Conservation (phyloP, 1,140 invertebrate species). For the Psilanteris sp. region DNA sequence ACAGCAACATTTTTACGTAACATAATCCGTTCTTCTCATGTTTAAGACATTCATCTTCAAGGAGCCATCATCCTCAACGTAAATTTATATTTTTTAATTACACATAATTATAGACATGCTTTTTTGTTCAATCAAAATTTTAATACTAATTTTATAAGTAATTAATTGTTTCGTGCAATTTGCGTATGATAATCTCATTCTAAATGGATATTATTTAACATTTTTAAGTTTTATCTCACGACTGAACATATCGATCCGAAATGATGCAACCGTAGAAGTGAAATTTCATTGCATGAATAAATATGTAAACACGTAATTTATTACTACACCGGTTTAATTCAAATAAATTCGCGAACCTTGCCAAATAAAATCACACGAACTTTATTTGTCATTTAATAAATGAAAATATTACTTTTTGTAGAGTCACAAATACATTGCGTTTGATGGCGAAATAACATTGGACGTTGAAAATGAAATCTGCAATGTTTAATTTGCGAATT, state of each 20-base stretch:
- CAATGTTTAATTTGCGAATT: neutral
- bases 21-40: conserved; percentile 5
- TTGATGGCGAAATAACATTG: neutral
- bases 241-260: conserved; percentile 26
- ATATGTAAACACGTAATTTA: conserved; percentile 55
- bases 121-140: no score
- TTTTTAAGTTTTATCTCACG: conserved; percentile 20
- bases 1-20: conserved; percentile 22
- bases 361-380: conserved; percentile 1
- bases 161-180: conserved; percentile 20
- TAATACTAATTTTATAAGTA: no score
- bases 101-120: no score
- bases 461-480: neutral
- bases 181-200: conserved; percentile 23
- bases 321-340: conserved; percentile 31
- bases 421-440: neutral
- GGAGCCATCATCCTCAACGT: no score
- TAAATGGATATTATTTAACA: no score
- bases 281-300: conserved; percentile 51
- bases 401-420: neutral
- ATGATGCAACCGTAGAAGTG: conserved; percentile 29
- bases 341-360: conserved; percentile 31
- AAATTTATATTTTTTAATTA: no score
- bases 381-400: conserved; percentile 42
- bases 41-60: neutral